phyloP scores from a whole-genome alignment of 2,888 invertebrate genomes.

The Patella depressa region DNA sequence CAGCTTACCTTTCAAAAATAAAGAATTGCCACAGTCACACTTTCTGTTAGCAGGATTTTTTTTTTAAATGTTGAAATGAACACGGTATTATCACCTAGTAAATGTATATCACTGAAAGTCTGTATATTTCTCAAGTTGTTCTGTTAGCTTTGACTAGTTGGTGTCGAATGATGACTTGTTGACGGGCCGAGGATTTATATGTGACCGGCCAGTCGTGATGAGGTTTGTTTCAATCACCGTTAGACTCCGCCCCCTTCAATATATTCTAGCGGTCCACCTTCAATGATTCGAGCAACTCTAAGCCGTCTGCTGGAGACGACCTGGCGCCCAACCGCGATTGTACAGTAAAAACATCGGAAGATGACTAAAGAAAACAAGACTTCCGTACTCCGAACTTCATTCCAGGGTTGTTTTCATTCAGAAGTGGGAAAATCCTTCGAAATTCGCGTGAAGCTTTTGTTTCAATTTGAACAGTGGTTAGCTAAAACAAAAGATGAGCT shows the following conservation, averaged over 20 bases:
- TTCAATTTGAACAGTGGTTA: not conserved
- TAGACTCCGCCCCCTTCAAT: not conserved
- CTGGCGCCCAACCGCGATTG: slow-evolving; percentile 6
- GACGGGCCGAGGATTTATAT: not conserved
- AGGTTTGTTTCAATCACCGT: not conserved
- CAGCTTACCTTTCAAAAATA: no score
- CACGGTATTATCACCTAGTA: no score
- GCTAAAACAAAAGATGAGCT: slow-evolving; percentile 1
- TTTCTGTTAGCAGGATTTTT: no score
- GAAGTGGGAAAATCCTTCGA: not conserved
- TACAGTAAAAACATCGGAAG: not conserved
- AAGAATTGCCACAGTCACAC: no score
- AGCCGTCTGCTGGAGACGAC: not conserved
- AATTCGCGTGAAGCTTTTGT: not conserved
- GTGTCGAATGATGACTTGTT: not conserved
- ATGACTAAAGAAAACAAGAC: not conserved
- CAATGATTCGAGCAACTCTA: slow-evolving; percentile 1
- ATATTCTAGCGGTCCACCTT: slow-evolving; percentile 1
- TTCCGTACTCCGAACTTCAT: not conserved
- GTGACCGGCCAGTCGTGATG: not conserved
- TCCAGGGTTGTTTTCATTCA: not conserved
- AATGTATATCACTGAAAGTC: not conserved
- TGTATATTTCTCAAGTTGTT: not conserved
- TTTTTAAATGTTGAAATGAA: no score
- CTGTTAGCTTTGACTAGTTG: not conserved